phyloP scores from a whole-genome alignment of 2,797 vertebrate species.

The Halcyon chelicuti region DNA sequence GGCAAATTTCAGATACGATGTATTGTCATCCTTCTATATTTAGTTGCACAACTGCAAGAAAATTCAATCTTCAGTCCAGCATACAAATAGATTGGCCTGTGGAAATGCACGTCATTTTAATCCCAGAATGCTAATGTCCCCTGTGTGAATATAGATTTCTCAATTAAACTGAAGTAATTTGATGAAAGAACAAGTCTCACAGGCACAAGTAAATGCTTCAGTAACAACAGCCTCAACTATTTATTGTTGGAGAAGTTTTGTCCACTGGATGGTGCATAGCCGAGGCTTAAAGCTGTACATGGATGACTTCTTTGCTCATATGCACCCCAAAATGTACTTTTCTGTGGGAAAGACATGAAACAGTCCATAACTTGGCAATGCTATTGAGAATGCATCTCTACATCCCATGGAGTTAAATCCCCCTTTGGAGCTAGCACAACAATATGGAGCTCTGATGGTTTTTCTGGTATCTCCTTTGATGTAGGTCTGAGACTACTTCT shows the following conservation, averaged over 20 bases:
- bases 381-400: neutral
- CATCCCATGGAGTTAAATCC: neutral
- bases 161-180: constrained; percentile 74
- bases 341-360: neutral
- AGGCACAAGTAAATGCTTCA: neutral
- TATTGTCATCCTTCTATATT: constrained; percentile 57
- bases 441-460: neutral
- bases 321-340: neutral
- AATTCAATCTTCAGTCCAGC: constrained; percentile 56
- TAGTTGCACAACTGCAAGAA: constrained; percentile 23
- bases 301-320: neutral
- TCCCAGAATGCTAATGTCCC: constrained; percentile 50
- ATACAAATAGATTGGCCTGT: constrained; percentile 33
- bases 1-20: constrained; percentile 45
- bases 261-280: neutral
- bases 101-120: constrained; percentile 64
- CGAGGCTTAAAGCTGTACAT: neutral
- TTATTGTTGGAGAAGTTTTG: neutral
- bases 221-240: neutral
- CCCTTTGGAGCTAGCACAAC: neutral
- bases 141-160: constrained; percentile 71
- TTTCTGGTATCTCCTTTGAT: constrained; percentile 10
- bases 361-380: neutral
- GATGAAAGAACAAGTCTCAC: constrained; percentile 65
- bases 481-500: neutral